Evolutionary conservation across 92 coral and sea anemone species (phyloP), one percentile per base, ranked within the genome.

Genomic region (Heliopora coerulea): DNA sequence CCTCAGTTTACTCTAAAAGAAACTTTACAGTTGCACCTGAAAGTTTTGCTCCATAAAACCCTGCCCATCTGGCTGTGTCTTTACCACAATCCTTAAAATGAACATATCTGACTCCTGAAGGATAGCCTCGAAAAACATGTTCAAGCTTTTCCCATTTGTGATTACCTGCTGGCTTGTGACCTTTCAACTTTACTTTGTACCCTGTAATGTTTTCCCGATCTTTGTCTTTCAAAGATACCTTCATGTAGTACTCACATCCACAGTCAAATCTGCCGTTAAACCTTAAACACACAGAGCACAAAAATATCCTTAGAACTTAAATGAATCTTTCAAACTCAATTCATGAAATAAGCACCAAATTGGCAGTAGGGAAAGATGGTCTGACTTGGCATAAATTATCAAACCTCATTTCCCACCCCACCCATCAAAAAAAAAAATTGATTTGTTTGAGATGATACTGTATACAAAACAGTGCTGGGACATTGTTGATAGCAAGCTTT

Each of bases 21-120:
- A 70, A 70, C 57, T 54, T 23, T 8, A 37, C 77, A 30, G 77
- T 70, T 1, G 77, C 77, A 7, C 77, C 77, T 52, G 77, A 57
- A 23, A 70, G 63, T 30, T 70, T 70, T 12, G 77, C 50, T 26
- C 77, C 77, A 34, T 70, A 70, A 24, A 29, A 70, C 19, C 77
- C 77, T 1, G 27, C 21, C 77, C 77, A 70, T 24, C 30, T 12
- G 1, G n/a, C 6, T 0, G 77, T 52, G 32, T 70, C 77, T 25
- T 54, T 10, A 5, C 77, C 77, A 54, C 32, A 70, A 35, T 70
- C 77, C 77, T 50, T 50, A 34, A 70, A 70, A 10, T 70, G 49
- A 2, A 70, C 54, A 35, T 70, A 70, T 23, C 77, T 62, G 12
- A 70, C 77, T 2, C 77, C 77, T 0, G 50, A 15, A 8, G 77